Evolutionary conservation across 2,113 vertebrate species (phyloP).

Genomic region (Oenanthe oenanthe): DNA sequence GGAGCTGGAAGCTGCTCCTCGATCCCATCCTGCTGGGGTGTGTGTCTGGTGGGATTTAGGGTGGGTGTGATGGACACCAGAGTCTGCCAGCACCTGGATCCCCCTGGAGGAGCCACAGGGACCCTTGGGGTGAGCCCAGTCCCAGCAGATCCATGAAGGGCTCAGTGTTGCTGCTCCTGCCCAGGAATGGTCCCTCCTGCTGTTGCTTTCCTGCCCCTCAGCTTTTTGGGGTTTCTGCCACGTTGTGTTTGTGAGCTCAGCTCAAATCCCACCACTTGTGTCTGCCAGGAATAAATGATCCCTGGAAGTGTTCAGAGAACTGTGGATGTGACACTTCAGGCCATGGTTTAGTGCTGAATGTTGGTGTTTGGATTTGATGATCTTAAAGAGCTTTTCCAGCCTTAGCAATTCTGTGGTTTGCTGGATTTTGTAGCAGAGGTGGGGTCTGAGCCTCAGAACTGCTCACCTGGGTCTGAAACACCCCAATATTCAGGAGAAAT

Average conservation of each 20-base stretch:
- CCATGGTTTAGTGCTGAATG: not conserved
- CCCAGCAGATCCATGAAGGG: not conserved
- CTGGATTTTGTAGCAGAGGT: not conserved
- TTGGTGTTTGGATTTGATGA: not conserved
- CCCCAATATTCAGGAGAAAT: not conserved
- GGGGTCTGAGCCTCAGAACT: not conserved
- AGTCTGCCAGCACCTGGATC: not conserved
- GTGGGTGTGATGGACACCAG: not conserved
- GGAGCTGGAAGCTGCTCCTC: not conserved
- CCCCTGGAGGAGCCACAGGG: too few species aligned
- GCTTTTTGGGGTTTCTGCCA: not conserved
- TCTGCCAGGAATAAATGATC: not conserved
- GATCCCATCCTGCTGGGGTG: not conserved
- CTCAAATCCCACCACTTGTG: not conserved
- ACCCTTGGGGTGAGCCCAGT: not conserved
- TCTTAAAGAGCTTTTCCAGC: not conserved
- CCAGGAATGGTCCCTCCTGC: too few species aligned
- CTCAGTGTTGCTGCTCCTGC: not conserved
- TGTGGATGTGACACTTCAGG: not conserved
- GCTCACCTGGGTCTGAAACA: not conserved
- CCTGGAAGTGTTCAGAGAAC: not conserved
- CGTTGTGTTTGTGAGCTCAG: not conserved
- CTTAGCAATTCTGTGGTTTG: rapidly evolving
- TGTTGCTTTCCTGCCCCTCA: not conserved
- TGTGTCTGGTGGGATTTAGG: not conserved